Base-by-base conservation (phyloP, 2,797 vertebrate species). In the Danio albolineatus region DNA sequence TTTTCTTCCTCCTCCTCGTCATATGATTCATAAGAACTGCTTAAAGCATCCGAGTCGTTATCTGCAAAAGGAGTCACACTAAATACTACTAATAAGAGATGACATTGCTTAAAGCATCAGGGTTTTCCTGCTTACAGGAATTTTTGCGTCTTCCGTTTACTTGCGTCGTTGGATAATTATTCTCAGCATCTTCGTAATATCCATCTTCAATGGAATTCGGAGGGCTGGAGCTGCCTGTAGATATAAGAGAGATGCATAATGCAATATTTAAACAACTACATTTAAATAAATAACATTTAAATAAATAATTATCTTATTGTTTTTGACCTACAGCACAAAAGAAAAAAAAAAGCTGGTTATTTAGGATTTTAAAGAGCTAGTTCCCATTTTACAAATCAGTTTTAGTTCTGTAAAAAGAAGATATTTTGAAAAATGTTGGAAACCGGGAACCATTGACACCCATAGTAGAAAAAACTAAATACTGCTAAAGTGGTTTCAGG, bases 1-100 rank as follows among this genome's bases (percentile, higher is more conserved):
- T 99, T 98, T 65, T 99, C 97, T 4, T 99, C 98, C 4, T 99
- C 98, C 64, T 99, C 98, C 6, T 99, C 98, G 0, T 99, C 98
- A 0, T 99, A 99, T 0, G 98, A 99, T 89, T 99, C 98, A 0
- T 99, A 99, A 14, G 97, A 98, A 85, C 97, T 99, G 92, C 98
- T 99, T 91, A 97, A 93, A 0, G 95, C 97, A 54, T 99, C 98
- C 0, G 98, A 99, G 90, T 99, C 98, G 49, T 98, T 98, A 92
- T 98, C 98, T 99, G 89, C 2, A 38, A 13, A 57, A 79, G 10
- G 61, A 39, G 2, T n/a, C 17, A 28, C 16, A 43, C 4, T 10
- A 71, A 71, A 17, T 44, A 8, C 19, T 28, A 36, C 39, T 59
- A 61, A 59, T 41, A 64, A 41, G 21, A 71, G 46, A 46, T 56